phyloP scores from a whole-genome alignment of 2,113 vertebrate species.

The Forbesichthys papilliferus region DNA sequence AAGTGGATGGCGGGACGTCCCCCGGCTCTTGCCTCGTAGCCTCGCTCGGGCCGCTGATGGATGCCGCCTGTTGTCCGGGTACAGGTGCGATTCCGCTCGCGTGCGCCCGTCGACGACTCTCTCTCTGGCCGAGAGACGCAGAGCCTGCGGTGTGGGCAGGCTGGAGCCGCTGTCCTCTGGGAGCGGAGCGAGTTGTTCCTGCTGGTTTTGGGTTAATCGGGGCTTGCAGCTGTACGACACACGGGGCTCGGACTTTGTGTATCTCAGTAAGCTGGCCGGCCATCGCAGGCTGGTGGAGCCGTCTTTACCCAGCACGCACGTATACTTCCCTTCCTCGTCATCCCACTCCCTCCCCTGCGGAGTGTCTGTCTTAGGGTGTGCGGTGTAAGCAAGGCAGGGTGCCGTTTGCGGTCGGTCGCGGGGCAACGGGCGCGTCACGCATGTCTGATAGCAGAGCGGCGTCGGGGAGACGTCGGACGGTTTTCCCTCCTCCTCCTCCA shows the following conservation, averaged over 20 bases:
- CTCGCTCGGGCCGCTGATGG: conserved; percentile 49
- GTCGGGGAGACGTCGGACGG: conserved; percentile 39
- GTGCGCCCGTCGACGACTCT: conserved; percentile 27
- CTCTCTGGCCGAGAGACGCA: conserved; percentile 13
- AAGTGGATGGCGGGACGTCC: conserved; percentile 49
- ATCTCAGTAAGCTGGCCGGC: conserved; percentile 87
- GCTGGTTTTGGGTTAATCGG: conserved; percentile 57
- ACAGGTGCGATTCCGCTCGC: conserved; percentile 62
- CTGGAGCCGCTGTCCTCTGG: conserved; percentile 33
- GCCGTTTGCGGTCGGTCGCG: conserved; percentile 19
- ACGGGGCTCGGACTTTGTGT: conserved; percentile 88
- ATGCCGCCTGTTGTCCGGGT: conserved; percentile 49
- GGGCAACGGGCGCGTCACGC: conserved; percentile 4
- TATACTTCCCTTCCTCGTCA: conserved; percentile 65
- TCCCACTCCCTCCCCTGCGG: conserved; percentile 19
- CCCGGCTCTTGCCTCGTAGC: conserved; percentile 32
- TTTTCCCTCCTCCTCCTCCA: conserved; percentile 27
- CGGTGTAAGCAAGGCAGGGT: conserved; percentile 10
- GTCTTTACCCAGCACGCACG: conserved; percentile 86
- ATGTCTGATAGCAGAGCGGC: conserved; percentile 35
- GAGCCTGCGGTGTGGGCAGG: conserved; percentile 32
- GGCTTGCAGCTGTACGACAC: conserved; percentile 95
- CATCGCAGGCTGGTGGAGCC: conserved; percentile 84
- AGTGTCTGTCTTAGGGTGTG: conserved; percentile 26
- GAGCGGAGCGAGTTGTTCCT: neutral